Evolutionary conservation across 2,113 vertebrate species (phyloP), one percentile per base, ranked within the genome.

Genomic region (Delphinus delphis): DNA sequence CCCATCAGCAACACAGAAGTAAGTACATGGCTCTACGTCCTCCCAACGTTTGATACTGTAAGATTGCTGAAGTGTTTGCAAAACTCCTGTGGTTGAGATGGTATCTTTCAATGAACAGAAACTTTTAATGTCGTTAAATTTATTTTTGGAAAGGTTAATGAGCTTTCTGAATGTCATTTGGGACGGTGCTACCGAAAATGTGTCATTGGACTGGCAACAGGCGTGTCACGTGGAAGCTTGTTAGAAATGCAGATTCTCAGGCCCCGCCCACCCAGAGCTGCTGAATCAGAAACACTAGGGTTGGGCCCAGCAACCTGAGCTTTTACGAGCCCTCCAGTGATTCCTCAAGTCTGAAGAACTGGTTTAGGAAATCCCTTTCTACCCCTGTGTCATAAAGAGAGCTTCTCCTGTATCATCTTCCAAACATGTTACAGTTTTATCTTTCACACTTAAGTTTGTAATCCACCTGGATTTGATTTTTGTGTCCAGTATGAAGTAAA

Each of bases 361-460:
- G 11, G 23, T 4, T 53, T 18, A 15, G n/a, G 62, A 65, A 62
- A 20, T 2, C 18, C 60, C 58, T n/a, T 44, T 28, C n/a, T 15
- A 1, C 58, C 38, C 53, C 0, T 6, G 13, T 2, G 11, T 17
- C 28, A 21, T 8, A 8, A n/a, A 23, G 41, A 63, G 50, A 28
- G 15, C 26, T 2, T 44, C 82, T 31, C 36, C 17, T 1, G 0
- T 1, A 5, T 28, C 2, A 2, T 17, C n/a, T 41, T 28, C 77
- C 68, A 33, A 12, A 15, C 17, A 20, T 0, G 0, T 36, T 1
- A 1, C 20, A 1, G 63, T 28, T 50, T 73, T 44, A 20, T 26
- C 31, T 50, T 76, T 28, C 10, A 12, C 65, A 0, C n/a, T 0
- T 4, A 33, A 33, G 33, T 4, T 12, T 5, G 65, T 47, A 1